These are phyloP conservation scores for Halocaridina rubra DNA, from an alignment of 2,888 invertebrate species.

Conservation along the genomic window DNA sequence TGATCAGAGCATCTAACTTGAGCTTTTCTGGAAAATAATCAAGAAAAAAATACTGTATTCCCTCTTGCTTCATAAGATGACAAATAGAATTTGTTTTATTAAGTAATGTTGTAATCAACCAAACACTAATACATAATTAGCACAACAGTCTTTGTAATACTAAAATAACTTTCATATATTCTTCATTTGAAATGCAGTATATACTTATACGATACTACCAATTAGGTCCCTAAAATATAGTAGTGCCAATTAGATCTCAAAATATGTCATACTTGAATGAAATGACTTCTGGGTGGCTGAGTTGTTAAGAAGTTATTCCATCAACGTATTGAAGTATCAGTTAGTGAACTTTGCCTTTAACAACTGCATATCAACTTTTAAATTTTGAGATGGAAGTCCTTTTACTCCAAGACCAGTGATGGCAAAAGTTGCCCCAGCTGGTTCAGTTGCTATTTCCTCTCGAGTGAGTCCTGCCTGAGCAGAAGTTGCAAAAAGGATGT, in stretches of 20 bases:
- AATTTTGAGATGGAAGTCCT: background rate
- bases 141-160: no score
- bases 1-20: no score
- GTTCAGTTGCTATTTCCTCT: background rate
- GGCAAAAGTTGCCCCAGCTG: conserved; percentile 21
- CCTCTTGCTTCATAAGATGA: no score
- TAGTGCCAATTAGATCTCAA: background rate
- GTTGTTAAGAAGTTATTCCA: background rate
- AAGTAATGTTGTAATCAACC: no score
- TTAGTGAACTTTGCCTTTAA: background rate
- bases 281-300: background rate
- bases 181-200: no score
- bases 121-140: no score
- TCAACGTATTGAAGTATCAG: background rate
- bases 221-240: background rate
- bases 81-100: background rate
- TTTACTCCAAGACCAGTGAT: conserved; percentile 17
- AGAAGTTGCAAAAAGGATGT: conserved; percentile 23
- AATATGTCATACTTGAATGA: background rate
- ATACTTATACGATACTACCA: background rate
- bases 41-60: no score
- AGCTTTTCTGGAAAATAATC: no score
- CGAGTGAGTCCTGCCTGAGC: background rate
- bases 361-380: background rate
- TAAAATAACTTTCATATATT: no score